Evolutionary conservation across 2,797 vertebrate genomes (phyloP).

Genomic region (Lacerta bilineata): DNA sequence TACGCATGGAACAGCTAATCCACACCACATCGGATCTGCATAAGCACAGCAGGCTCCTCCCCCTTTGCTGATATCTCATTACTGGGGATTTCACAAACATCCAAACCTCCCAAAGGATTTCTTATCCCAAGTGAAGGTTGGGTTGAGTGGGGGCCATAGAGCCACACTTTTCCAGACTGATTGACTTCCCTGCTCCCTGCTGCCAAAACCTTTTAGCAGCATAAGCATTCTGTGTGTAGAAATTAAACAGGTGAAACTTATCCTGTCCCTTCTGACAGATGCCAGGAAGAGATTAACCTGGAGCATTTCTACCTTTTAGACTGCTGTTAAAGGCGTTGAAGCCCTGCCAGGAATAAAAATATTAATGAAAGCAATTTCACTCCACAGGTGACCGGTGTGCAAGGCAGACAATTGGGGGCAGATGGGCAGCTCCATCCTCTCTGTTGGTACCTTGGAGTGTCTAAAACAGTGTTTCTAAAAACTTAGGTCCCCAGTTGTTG

Average conservation of each 20-base stretch:
- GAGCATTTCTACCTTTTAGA: neutral
- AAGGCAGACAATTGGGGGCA: neutral
- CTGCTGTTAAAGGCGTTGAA: neutral
- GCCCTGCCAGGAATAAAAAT: neutral
- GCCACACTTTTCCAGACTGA: neutral
- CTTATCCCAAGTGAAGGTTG: neutral
- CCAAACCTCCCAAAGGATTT: neutral
- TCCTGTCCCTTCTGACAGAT: neutral
- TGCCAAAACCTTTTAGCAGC: neutral
- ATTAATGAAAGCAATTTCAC: neutral
- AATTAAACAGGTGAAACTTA: neutral
- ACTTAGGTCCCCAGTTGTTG: no score
- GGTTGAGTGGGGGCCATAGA: neutral
- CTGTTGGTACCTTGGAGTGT: neutral
- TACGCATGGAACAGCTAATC: constrained; percentile 41
- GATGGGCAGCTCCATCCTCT: neutral
- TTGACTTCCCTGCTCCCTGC: neutral
- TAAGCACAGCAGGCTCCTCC: constrained; percentile 36
- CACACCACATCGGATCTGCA: constrained; percentile 43
- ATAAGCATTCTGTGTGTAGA: neutral
- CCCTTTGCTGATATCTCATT: constrained; percentile 11
- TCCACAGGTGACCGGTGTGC: neutral
- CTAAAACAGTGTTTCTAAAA: neutral
- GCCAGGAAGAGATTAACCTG: neutral
- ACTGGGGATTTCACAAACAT: constrained; percentile 23